Percentiles rank a stretch among this genome's conserved stretches.
Evolutionary conservation across 2,797 vertebrate species (phyloP).

Genomic region (Hippoglossus hippoglossus): DNA sequence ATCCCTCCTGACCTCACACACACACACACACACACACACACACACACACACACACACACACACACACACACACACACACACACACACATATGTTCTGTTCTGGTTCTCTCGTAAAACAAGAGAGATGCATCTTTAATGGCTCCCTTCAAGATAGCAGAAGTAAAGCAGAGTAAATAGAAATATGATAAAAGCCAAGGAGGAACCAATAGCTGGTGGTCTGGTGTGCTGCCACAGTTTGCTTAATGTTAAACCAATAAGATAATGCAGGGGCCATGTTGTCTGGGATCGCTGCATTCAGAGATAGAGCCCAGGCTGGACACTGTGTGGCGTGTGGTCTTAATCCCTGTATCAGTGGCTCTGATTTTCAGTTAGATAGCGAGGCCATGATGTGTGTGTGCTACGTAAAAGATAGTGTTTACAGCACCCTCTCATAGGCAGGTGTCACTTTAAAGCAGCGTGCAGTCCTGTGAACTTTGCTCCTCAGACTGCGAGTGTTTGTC

Average conservation of each 20-base stretch:
- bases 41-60: constrained; percentile 35
- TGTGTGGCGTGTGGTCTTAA: constrained; percentile 55
- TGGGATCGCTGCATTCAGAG: constrained; percentile 54
- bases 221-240: constrained; percentile 82
- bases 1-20: constrained; percentile 15
- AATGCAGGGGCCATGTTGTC: constrained; percentile 45
- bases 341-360: constrained; percentile 74
- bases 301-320: constrained; percentile 54
- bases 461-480: constrained; percentile 66
- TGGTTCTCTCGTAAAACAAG: constrained; percentile 52
- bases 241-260: constrained; percentile 80
- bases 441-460: constrained; percentile 42
- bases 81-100: constrained; percentile 13
- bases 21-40: constrained; percentile 13
- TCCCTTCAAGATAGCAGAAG: constrained; percentile 60
- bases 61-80: constrained; percentile 20
- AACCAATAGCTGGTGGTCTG: constrained; percentile 63
- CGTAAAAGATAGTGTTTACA: constrained; percentile 66
- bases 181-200: constrained; percentile 73
- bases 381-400: constrained; percentile 21
- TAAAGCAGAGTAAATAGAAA: constrained; percentile 69
- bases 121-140: constrained; percentile 71
- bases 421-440: constrained; percentile 57
- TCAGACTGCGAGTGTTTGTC: constrained; percentile 17
- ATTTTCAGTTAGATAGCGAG: constrained; percentile 86